Percentiles rank a stretch among this genome's conserved stretches.
These are phyloP conservation scores for Cephus cinctus DNA, from an alignment of 1,140 invertebrate genomes.

Conservation along the genomic window DNA sequence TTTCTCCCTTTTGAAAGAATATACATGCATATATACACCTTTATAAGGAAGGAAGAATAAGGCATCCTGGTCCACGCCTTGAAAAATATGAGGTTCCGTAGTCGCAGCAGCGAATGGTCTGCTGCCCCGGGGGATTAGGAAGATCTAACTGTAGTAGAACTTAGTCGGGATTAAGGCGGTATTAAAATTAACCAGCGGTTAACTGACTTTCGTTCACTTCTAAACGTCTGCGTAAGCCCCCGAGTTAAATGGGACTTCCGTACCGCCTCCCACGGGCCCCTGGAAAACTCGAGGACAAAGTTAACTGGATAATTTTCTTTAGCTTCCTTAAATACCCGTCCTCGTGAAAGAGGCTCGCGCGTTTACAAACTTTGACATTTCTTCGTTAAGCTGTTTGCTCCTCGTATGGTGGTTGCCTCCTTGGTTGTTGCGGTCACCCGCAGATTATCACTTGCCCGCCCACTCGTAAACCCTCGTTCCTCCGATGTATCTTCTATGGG, in stretches of 20 bases:
- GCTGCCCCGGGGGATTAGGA: constrained; percentile 6
- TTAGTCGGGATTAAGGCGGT: constrained; percentile 17
- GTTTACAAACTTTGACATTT: constrained; percentile 45
- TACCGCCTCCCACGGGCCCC: constrained; percentile 4
- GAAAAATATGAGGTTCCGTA: not conserved
- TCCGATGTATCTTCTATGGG: not conserved
- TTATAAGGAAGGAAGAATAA: too few species aligned
- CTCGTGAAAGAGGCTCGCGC: too few species aligned
- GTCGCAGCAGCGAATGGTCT: too few species aligned
- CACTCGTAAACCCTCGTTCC: constrained; percentile 18
- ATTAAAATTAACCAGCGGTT: constrained; percentile 26
- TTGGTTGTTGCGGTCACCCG: constrained; percentile 42
- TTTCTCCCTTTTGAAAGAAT: too few species aligned
- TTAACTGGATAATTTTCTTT: constrained; percentile 47
- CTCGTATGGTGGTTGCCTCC: constrained; percentile 1
- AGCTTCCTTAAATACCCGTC: too few species aligned
- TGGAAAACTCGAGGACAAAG: constrained; percentile 24
- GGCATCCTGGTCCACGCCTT: not conserved
- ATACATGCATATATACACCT: too few species aligned
- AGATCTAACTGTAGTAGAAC: constrained; percentile 20
- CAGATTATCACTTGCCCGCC: constrained; percentile 47
- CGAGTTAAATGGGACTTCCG: not conserved
- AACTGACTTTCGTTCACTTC: constrained; percentile 5
- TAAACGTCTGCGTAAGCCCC: not conserved
- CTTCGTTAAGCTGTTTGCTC: constrained; percentile 27